A percentile compares a stretch with the other conserved stretches of the same genome.
Evolutionary conservation across 2,797 vertebrate genomes (phyloP).

Genomic region (Sciaenops ocellatus): DNA sequence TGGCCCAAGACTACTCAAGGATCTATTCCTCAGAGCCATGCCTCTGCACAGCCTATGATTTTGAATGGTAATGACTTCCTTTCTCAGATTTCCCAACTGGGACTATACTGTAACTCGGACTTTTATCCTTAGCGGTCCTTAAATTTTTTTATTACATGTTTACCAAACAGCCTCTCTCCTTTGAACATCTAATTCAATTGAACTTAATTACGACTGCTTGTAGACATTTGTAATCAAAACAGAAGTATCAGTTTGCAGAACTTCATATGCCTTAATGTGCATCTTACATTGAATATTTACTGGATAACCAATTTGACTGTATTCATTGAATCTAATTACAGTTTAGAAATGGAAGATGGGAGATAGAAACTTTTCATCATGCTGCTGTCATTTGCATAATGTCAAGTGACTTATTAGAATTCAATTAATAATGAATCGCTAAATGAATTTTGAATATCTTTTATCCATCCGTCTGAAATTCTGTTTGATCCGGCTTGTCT

Average conservation of each 20-base stretch:
- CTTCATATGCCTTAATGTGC: conserved; percentile 52
- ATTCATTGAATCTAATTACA: conserved; percentile 72
- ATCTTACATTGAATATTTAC: conserved; percentile 47
- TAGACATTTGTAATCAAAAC: conserved; percentile 50
- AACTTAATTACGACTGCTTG: conserved; percentile 45
- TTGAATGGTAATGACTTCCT: conserved; percentile 91
- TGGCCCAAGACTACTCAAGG: conserved; percentile 90
- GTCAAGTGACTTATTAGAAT: conserved; percentile 84
- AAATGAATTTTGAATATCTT: conserved; percentile 84
- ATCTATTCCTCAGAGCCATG: conserved; percentile 93
- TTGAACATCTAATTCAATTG: conserved; percentile 54
- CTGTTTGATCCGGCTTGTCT: conserved; percentile 82
- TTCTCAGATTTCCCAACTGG: conserved; percentile 35
- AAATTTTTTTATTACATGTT: conserved; percentile 49
- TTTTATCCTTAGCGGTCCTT: conserved; percentile 33
- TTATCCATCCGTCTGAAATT: conserved; percentile 78
- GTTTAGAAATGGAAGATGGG: conserved; percentile 67
- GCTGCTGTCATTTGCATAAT: conserved; percentile 78
- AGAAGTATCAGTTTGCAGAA: conserved; percentile 55
- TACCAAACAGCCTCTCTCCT: conserved; percentile 42
- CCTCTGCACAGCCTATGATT: conserved; percentile 92
- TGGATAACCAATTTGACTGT: conserved; percentile 48
- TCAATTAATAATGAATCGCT: conserved; percentile 84
- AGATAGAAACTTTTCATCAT: conserved; percentile 66
- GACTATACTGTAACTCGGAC: conserved; percentile 33